Conservation (phyloP, 2,888 invertebrate species). For the Mechanitis mazaeus region DNA sequence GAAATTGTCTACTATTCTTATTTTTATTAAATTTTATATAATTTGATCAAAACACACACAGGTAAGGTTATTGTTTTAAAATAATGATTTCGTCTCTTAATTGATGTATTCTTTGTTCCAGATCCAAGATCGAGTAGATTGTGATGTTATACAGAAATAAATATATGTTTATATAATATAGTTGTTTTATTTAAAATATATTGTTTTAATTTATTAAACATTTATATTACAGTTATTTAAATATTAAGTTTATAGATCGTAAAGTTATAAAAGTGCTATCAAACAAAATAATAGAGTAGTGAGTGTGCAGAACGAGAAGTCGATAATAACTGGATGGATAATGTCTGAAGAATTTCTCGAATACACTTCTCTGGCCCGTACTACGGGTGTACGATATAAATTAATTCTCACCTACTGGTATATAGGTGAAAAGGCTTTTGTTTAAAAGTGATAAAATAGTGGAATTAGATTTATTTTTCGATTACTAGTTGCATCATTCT, state of each 20-base stretch:
- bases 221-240: background rate
- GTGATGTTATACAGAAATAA: no score
- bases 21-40: no score
- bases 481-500: no score
- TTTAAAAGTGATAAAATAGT: background rate
- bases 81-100: slow-evolving; percentile 4
- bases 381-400: slow-evolving; percentile 37
- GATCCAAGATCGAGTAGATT: background rate
- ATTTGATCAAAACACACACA: no score
- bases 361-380: slow-evolving; percentile 41
- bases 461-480: no score
- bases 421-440: background rate
- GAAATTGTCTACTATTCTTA: no score
- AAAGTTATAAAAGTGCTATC: background rate
- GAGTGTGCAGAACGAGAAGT: slow-evolving; percentile 40
- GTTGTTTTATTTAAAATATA: background rate
- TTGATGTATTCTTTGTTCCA: slow-evolving; percentile 5
- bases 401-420: background rate
- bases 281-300: slow-evolving; percentile 10
- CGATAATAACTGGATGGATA: slow-evolving; percentile 66
- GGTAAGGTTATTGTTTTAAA: slow-evolving; percentile 3
- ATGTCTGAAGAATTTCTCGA: slow-evolving; percentile 61
- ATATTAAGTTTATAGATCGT: background rate
- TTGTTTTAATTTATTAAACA: background rate
- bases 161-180: background rate